Evolutionary conservation across 2,888 invertebrate species (phyloP).

Genomic region (Thera obeliscata): DNA sequence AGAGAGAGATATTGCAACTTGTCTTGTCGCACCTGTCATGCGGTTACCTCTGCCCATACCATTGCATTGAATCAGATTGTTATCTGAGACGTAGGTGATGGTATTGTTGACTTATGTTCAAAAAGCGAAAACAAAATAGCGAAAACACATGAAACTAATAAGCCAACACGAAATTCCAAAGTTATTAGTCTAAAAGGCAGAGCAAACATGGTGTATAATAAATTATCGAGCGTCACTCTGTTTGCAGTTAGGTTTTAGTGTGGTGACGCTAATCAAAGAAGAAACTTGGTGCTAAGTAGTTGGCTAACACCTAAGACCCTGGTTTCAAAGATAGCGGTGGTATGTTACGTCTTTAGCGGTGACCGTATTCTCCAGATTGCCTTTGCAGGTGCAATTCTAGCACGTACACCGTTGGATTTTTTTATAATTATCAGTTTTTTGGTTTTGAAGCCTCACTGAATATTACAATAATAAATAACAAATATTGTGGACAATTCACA

Average conservation of each 20-base stretch:
- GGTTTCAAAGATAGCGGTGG: neutral
- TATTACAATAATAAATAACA: no score
- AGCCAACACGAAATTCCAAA: constrained; percentile 45
- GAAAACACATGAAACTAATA: constrained; percentile 9
- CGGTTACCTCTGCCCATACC: no score
- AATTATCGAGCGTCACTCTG: constrained; percentile 61
- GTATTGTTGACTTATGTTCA: neutral
- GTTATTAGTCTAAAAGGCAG: constrained; percentile 46
- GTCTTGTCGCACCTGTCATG: no score
- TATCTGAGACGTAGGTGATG: no score
- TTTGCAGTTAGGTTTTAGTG: constrained; percentile 70
- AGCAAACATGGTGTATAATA: constrained; percentile 66
- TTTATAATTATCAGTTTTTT: no score
- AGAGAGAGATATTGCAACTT: no score
- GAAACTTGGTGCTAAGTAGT: constrained; percentile 69
- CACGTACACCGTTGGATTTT: no score
- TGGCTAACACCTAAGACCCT: constrained; percentile 50
- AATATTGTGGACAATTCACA: no score
- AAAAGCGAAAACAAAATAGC: neutral
- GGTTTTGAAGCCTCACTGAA: no score
- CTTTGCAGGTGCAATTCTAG: no score
- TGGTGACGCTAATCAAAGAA: constrained; percentile 61
- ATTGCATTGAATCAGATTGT: no score
- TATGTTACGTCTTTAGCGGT: neutral
- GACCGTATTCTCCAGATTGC: neutral